Conservation (phyloP, 1,140 invertebrate genomes). For the Micrasema longulum region DNA sequence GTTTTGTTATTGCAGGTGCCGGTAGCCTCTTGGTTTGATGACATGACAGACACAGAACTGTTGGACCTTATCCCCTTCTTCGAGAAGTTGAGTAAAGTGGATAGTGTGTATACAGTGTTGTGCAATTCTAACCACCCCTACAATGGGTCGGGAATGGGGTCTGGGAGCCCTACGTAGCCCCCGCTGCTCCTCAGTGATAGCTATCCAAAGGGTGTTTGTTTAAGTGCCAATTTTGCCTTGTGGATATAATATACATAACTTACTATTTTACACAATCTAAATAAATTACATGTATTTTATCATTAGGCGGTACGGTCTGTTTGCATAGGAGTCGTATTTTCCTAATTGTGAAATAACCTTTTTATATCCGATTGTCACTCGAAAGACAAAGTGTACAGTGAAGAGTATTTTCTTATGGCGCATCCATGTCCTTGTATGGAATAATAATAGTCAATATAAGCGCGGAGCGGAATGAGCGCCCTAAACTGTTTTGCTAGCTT, state of each 20-base stretch:
- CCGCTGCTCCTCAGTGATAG: conserved; percentile 52
- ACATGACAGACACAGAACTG: conserved; percentile 94
- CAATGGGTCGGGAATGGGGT: conserved; percentile 67
- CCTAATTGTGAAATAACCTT: conserved; percentile 25
- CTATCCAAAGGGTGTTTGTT: conserved; percentile 57
- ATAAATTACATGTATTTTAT: conserved; percentile 52
- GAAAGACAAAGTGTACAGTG: conserved; percentile 35
- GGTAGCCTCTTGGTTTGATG: conserved; percentile 97
- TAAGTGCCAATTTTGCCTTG: conserved; percentile 71
- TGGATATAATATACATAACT: conserved; percentile 59
- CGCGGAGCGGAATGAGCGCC: conserved; percentile 5
- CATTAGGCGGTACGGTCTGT: conserved; percentile 41
- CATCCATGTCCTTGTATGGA: conserved; percentile 14
- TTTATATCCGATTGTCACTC: conserved; percentile 9
- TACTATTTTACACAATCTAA: conserved; percentile 53
- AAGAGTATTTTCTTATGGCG: conserved; percentile 29
- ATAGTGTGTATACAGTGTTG: conserved; percentile 93
- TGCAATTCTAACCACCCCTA: conserved; percentile 90
- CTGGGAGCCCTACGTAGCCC: conserved; percentile 60
- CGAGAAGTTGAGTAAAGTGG: conserved; percentile 93
- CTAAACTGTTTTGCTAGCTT: conserved; percentile 37
- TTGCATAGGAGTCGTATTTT: conserved; percentile 20
- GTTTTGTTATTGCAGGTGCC: conserved; percentile 92
- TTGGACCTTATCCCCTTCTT: conserved; percentile 96
- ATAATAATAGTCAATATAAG: conserved; percentile 7